Evolutionary conservation across 2,797 vertebrate genomes (phyloP).

Genomic region (Urosaurus nigricauda): DNA sequence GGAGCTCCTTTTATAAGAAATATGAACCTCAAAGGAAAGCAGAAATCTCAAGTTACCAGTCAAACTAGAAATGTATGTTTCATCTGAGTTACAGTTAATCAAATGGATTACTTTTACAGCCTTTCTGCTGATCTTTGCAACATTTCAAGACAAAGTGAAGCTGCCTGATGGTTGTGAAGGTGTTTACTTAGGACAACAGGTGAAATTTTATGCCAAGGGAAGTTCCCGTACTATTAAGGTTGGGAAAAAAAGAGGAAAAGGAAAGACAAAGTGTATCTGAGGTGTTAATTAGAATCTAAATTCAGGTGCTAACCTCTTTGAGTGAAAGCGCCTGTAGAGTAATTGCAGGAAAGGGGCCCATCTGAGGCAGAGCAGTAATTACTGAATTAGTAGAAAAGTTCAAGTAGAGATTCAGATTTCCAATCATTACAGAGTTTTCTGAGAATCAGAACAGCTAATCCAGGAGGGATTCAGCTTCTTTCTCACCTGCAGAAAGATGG

Average conservation of each 20-base stretch:
- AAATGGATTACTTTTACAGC: conserved; percentile 12
- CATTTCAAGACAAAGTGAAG: conserved; percentile 59
- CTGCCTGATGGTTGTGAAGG: conserved; percentile 46
- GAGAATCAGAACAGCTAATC: conserved; percentile 93
- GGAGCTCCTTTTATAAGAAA: conserved; percentile 3
- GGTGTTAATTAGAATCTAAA: conserved; percentile 87
- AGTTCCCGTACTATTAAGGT: conserved; percentile 76
- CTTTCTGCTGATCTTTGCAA: conserved; percentile 48
- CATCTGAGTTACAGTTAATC: conserved; percentile 13
- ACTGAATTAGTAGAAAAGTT: conserved; percentile 98
- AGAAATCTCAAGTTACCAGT: not conserved
- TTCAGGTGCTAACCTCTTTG: conserved; percentile 87
- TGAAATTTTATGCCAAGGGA: conserved; percentile 82
- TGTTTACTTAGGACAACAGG: conserved; percentile 58
- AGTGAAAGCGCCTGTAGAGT: conserved; percentile 82
- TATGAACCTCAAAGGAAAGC: not conserved
- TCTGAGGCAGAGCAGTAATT: conserved; percentile 92
- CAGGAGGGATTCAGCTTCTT: conserved; percentile 78
- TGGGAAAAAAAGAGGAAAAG: conserved; percentile 76
- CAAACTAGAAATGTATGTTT: not conserved
- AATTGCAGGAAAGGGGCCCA: conserved; percentile 86
- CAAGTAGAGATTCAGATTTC: conserved; percentile 93
- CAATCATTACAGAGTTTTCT: conserved; percentile 88
- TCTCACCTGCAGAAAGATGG: conserved; percentile 74
- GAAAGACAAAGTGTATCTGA: conserved; percentile 78